Conservation (phyloP, 1,140 invertebrate species). For the Neotoxoptera formosana region DNA sequence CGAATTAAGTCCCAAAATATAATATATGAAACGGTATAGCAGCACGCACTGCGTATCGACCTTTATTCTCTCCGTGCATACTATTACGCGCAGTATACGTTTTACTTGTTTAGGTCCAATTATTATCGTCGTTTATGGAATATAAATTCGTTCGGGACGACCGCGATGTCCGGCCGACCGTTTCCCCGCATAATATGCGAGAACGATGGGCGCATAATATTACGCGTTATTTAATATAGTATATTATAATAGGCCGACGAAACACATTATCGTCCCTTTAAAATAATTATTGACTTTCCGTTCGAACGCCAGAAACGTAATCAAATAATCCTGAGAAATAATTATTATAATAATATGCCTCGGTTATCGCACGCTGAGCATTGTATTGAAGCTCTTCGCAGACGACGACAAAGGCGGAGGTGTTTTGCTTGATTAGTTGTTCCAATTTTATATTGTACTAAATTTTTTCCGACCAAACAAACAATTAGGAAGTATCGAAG, state of each 20-base stretch:
- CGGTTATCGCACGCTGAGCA: background rate
- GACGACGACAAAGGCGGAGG: too few species aligned
- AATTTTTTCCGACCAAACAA: background rate
- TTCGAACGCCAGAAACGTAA: background rate
- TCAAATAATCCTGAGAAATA: slow-evolving; percentile 8
- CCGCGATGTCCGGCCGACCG: background rate
- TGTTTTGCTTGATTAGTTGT: background rate
- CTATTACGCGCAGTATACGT: background rate
- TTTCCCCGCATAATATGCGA: background rate
- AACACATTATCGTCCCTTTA: background rate
- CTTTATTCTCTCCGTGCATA: background rate
- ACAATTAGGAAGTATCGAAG: background rate
- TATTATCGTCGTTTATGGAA: background rate
- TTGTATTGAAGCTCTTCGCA: background rate
- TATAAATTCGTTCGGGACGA: background rate
- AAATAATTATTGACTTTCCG: background rate
- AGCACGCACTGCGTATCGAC: background rate
- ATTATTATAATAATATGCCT: background rate
- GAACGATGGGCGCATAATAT: background rate
- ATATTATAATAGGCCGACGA: background rate
- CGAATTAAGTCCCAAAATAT: background rate
- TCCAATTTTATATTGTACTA: background rate
- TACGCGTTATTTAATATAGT: background rate
- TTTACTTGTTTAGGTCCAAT: background rate
- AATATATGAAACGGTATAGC: background rate